Conservation (phyloP, 2,888 invertebrate species). For the Drosophila melanosoma region DNA sequence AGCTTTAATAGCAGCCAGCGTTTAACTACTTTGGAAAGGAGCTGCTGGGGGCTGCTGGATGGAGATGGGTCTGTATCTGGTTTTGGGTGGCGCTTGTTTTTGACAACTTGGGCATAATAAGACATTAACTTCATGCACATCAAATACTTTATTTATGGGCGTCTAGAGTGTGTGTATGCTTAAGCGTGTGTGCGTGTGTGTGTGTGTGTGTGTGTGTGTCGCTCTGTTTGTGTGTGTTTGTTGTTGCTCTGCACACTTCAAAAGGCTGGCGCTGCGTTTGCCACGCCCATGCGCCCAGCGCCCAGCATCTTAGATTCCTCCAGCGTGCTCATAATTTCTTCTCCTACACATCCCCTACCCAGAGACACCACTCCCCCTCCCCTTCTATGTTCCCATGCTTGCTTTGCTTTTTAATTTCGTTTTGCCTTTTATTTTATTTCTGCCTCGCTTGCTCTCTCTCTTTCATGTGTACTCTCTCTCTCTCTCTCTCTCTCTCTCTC, state of each 20-base stretch:
- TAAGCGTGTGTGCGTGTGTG: conserved; percentile 25
- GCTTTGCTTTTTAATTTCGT: conserved; percentile 78
- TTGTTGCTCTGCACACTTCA: conserved; percentile 66
- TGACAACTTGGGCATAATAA: conserved; percentile 82
- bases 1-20: conserved; percentile 58
- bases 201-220: conserved; percentile 17
- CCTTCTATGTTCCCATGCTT: conserved; percentile 45
- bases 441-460: conserved; percentile 1
- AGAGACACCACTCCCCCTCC: neutral
- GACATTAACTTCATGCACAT: conserved; percentile 82
- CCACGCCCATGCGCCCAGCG: conserved; percentile 62
- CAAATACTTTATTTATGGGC: conserved; percentile 80
- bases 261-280: conserved; percentile 63
- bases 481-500: neutral
- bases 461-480: neutral
- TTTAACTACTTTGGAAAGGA: conserved; percentile 53
- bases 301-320: conserved; percentile 64
- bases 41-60: neutral
- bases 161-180: conserved; percentile 69
- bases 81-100: conserved; percentile 69
- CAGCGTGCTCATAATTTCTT: conserved; percentile 72
- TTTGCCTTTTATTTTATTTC: conserved; percentile 27
- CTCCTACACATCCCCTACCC: neutral
- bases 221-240: conserved; percentile 25
- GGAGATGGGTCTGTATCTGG: conserved; percentile 20